Conservation (phyloP, 2,113 vertebrate species). For the Oreochromis spilurus region DNA sequence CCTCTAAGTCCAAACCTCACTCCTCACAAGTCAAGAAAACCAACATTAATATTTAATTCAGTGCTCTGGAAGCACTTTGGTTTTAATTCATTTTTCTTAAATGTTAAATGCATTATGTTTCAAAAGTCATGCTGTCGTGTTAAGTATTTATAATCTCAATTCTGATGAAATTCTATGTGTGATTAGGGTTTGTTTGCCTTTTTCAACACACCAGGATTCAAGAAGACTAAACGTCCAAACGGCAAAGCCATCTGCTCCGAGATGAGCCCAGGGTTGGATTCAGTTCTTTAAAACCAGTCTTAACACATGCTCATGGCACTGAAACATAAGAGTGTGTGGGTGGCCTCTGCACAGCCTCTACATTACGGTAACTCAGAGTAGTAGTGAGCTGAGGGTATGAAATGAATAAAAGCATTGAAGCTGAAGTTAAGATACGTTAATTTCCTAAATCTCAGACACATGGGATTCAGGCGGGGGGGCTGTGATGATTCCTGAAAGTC, state of each 20-base stretch:
- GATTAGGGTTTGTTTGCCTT: neutral
- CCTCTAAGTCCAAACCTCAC: neutral
- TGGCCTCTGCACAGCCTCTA: constrained; percentile 12
- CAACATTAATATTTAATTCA: neutral
- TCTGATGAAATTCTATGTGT: neutral
- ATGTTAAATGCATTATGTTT: neutral
- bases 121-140: too few species aligned
- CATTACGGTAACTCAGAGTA: neutral
- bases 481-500: neutral
- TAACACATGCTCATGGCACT: constrained; percentile 1
- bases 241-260: neutral
- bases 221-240: neutral
- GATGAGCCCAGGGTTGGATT: neutral
- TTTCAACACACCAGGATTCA: neutral
- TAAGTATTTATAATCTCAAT: neutral
- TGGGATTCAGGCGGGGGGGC: neutral
- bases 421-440: neutral
- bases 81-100: neutral
- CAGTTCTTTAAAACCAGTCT: neutral
- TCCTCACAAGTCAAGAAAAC: neutral
- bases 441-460: neutral
- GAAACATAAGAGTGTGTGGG: constrained; percentile 31
- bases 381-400: neutral
- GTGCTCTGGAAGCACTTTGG: neutral
- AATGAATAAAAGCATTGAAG: neutral